Evolutionary conservation across 2,113 vertebrate species (phyloP).

Genomic region (Scopus umbretta): DNA sequence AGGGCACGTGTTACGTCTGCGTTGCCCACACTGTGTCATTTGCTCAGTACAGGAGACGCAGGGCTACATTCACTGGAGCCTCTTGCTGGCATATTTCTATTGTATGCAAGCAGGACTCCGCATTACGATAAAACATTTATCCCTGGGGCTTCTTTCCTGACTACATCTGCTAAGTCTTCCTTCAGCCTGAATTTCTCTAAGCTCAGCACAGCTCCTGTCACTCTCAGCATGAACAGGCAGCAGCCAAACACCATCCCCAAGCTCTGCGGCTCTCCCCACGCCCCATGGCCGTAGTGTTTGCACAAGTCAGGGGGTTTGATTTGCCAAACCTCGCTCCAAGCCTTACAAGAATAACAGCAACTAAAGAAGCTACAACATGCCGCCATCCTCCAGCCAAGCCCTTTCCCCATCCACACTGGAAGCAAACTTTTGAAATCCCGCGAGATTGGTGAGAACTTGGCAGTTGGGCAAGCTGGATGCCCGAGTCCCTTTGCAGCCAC

Average conservation of each 20-base stretch:
- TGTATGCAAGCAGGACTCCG: neutral
- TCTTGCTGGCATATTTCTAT: rapidly evolving
- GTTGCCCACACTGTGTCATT: rapidly evolving
- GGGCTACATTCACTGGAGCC: neutral
- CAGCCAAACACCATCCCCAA: neutral
- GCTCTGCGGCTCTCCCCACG: neutral
- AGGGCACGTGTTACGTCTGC: rapidly evolving
- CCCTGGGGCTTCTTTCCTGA: neutral
- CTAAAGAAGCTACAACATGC: neutral
- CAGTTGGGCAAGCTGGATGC: neutral
- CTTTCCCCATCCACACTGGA: neutral
- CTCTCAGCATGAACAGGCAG: neutral
- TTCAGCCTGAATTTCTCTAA: neutral
- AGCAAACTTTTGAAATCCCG: neutral
- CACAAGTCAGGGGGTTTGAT: neutral
- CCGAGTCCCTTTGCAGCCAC: neutral
- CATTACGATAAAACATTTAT: rapidly evolving
- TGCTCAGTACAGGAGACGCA: neutral
- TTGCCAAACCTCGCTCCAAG: neutral
- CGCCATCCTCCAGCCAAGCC: neutral
- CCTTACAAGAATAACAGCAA: neutral
- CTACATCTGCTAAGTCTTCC: neutral
- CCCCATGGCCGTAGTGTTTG: neutral
- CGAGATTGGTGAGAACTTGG: rapidly evolving
- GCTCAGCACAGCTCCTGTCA: neutral